Conservation (phyloP, 2,888 invertebrate species). For the Mimas tiliae region DNA sequence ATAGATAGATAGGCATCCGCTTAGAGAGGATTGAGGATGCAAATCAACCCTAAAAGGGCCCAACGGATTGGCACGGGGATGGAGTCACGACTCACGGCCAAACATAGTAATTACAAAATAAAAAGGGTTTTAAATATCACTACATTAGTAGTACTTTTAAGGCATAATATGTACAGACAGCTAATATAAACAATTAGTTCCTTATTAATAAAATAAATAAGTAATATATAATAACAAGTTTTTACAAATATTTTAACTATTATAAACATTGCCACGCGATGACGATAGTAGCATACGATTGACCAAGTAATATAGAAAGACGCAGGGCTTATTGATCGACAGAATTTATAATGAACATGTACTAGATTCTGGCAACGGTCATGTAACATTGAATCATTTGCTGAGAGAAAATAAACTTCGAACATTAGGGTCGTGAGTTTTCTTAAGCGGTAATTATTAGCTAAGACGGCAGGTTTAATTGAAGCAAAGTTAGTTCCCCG, state of each 20-base stretch:
- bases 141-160: no score
- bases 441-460: not conserved
- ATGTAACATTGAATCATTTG: conserved; percentile 10
- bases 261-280: not conserved
- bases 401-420: not conserved
- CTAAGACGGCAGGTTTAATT: conserved; percentile 47
- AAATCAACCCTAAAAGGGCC: no score
- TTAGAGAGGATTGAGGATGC: no score
- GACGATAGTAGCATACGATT: not conserved
- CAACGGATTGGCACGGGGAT: no score
- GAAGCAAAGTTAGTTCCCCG: conserved; percentile 43
- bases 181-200: no score
- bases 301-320: conserved; percentile 2
- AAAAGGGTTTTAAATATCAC: no score
- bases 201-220: no score
- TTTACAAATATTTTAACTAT: not conserved
- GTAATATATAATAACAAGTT: no score
- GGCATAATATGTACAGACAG: no score
- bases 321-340: conserved; percentile 8
- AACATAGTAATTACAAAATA: no score
- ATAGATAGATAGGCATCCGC: no score
- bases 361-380: not conserved
- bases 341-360: conserved; percentile 15
- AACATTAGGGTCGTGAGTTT: not conserved
- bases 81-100: no score